Percentiles rank a stretch among this genome's conserved stretches.
These are phyloP conservation scores for Corbicula japonica DNA, from an alignment of 2,888 invertebrate genomes.

Conservation along the genomic window DNA sequence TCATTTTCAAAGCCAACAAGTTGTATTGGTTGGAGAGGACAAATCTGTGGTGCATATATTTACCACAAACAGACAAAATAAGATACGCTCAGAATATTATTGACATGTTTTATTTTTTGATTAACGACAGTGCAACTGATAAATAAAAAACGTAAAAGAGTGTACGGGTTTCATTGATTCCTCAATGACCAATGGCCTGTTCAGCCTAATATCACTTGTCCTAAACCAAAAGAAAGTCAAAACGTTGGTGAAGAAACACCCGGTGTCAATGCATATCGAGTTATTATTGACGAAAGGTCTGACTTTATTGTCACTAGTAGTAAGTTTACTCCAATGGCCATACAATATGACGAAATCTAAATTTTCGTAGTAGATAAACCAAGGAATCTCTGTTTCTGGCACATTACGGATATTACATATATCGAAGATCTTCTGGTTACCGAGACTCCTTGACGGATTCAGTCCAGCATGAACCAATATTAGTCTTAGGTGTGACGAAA, in stretches of 20 bases:
- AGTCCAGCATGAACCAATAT: slow-evolving; percentile 21
- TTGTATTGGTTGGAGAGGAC: slow-evolving; percentile 10
- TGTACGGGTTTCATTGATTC: background rate
- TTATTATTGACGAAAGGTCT: background rate
- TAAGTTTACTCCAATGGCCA: slow-evolving; percentile 17
- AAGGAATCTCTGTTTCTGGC: slow-evolving; percentile 12
- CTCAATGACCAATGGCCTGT: background rate
- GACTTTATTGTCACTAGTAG: background rate
- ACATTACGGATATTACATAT: slow-evolving; percentile 24
- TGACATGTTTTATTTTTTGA: slow-evolving; percentile 4
- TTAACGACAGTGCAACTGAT: background rate
- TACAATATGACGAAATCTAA: background rate
- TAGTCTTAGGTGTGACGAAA: slow-evolving; percentile 9
- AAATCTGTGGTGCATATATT: slow-evolving; percentile 10
- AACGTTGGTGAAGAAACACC: slow-evolving; percentile 15
- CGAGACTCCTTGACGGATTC: slow-evolving; percentile 1
- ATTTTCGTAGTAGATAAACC: slow-evolving; percentile 5
- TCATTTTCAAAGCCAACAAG: slow-evolving; percentile 7
- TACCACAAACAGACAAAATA: background rate
- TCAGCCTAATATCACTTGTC: no score
- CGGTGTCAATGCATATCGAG: slow-evolving; percentile 12
- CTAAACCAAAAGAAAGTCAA: slow-evolving; percentile 7
- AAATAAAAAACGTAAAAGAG: background rate
- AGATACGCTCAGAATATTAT: slow-evolving; percentile 3
- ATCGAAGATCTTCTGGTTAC: background rate